Evolutionary conservation across 2,888 invertebrate genomes (phyloP).

Genomic region (Diarsia dahlii): DNA sequence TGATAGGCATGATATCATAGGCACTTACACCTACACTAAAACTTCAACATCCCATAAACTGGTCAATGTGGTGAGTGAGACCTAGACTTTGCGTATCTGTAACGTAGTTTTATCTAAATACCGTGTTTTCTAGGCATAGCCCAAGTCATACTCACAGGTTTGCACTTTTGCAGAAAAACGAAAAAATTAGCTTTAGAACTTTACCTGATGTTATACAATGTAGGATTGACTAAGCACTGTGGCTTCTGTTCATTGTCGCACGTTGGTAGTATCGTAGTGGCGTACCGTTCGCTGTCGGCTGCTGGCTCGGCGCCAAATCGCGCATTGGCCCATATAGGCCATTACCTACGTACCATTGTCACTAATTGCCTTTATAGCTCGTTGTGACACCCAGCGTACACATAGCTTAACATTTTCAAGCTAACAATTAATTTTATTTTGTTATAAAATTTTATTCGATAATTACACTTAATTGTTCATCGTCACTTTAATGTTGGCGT

Average conservation of each 20-base stretch:
- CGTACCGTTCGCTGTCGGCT: conserved; percentile 48
- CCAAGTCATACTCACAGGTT: not conserved
- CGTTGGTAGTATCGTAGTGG: conserved; percentile 19
- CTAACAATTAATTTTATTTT: conserved; percentile 54
- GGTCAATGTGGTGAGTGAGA: not conserved
- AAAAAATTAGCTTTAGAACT: not conserved
- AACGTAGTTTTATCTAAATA: not conserved
- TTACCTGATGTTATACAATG: not conserved
- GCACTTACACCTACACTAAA: not conserved
- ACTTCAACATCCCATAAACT: not conserved
- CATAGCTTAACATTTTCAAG: conserved; percentile 67
- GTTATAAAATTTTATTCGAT: conserved; percentile 34
- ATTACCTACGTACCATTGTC: conserved; percentile 82
- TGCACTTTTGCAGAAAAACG: not conserved
- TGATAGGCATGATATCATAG: no score
- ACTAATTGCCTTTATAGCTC: conserved; percentile 84
- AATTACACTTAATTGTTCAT: conserved; percentile 13
- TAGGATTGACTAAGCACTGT: not conserved
- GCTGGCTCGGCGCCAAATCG: conserved; percentile 75
- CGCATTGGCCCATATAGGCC: conserved; percentile 76
- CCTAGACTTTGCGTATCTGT: no score
- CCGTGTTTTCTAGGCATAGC: not conserved
- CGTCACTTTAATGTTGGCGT: not conserved
- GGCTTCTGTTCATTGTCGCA: conserved; percentile 9
- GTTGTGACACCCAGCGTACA: conserved; percentile 71